phyloP scores from a whole-genome alignment of 2,888 invertebrate species.

The Diachrysia chrysitis region DNA sequence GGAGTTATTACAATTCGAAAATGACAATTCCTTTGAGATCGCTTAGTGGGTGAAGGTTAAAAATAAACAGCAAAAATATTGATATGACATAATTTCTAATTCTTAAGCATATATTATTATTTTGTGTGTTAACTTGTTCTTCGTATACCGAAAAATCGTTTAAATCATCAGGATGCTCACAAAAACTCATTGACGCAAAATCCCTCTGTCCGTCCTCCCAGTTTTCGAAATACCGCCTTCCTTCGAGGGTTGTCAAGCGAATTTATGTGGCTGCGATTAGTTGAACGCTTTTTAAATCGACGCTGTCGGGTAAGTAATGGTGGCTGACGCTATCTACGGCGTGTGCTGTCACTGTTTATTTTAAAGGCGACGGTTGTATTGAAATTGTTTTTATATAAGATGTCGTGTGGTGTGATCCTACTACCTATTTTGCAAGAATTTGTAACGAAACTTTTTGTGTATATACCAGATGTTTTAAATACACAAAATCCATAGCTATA shows the following conservation, averaged over 20 bases:
- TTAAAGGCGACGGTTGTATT: constrained; percentile 2
- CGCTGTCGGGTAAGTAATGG: constrained; percentile 67
- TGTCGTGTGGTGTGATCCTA: neutral
- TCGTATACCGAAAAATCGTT: neutral
- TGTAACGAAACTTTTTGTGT: too few species aligned
- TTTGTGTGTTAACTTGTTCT: too few species aligned
- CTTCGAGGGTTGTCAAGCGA: constrained; percentile 58
- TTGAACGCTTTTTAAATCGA: constrained; percentile 74
- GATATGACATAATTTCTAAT: too few species aligned
- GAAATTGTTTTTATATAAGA: too few species aligned
- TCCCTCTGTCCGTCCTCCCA: constrained; percentile 15
- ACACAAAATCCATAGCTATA: too few species aligned
- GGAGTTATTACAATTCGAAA: too few species aligned
- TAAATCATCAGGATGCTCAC: constrained; percentile 1
- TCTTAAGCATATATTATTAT: too few species aligned
- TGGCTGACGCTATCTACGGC: constrained; percentile 35
- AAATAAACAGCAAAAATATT: too few species aligned
- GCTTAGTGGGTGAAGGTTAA: too few species aligned
- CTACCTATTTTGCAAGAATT: neutral
- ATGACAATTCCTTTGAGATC: too few species aligned
- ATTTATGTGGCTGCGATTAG: constrained; percentile 77
- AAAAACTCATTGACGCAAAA: constrained; percentile 33
- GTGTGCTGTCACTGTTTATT: constrained; percentile 34
- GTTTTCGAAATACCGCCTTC: constrained; percentile 61
- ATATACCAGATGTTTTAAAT: too few species aligned